Evolutionary conservation across 1,140 invertebrate species (phyloP).

Genomic region (Apis cerana): DNA sequence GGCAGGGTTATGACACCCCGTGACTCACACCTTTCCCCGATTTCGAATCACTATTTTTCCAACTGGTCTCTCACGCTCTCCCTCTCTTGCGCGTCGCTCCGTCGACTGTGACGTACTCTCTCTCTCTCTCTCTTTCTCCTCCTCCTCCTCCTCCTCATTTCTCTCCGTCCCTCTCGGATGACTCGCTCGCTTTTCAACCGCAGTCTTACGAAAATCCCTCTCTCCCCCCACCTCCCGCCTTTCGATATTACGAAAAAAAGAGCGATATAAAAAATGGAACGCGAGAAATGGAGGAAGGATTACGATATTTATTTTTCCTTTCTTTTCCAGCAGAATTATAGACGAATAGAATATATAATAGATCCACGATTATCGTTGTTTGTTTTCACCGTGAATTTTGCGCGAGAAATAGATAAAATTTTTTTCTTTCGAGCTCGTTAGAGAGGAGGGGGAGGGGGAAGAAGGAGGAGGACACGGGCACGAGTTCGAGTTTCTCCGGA

Average conservation of each 20-base stretch:
- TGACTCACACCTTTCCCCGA: constrained; percentile 69
- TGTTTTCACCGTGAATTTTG: too few species aligned
- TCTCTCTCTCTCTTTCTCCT: constrained; percentile 20
- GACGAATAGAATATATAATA: too few species aligned
- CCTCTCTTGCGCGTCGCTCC: constrained; percentile 64
- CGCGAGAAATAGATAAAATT: too few species aligned
- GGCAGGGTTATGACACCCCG: constrained; percentile 65
- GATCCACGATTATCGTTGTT: too few species aligned
- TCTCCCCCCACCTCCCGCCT: neutral
- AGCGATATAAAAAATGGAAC: neutral
- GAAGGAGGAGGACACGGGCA: neutral
- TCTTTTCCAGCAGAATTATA: too few species aligned
- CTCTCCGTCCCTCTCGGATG: constrained; percentile 14
- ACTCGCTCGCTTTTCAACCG: constrained; percentile 28
- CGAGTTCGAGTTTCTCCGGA: neutral
- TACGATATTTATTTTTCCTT: too few species aligned
- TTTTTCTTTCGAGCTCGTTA: too few species aligned
- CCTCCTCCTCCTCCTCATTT: constrained; percentile 12
- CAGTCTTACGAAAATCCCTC: constrained; percentile 29
- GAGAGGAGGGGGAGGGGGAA: neutral
- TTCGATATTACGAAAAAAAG: neutral
- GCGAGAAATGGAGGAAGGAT: neutral
- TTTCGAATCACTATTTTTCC: constrained; percentile 67
- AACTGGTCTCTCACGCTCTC: constrained; percentile 67
- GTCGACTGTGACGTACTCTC: constrained; percentile 66